Evolutionary conservation across 2,797 vertebrate species (phyloP).

Genomic region (Leuciscus waleckii): DNA sequence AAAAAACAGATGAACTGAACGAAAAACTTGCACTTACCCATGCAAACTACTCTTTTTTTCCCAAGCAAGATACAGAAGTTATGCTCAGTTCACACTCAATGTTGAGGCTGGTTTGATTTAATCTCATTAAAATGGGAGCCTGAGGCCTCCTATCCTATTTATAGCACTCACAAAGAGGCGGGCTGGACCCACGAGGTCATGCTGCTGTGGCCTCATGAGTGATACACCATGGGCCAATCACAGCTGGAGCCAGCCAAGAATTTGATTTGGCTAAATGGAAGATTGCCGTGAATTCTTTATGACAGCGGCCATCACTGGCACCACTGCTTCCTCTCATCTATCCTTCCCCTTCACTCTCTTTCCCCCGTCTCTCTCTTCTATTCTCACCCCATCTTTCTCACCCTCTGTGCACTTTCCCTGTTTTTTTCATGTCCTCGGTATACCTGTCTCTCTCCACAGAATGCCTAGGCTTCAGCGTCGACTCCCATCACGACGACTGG

Average conservation of each 20-base stretch:
- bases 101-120: constrained; percentile 77
- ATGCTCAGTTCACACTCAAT: constrained; percentile 75
- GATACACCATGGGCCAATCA: constrained; percentile 66
- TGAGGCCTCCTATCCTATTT: constrained; percentile 74
- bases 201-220: constrained; percentile 55
- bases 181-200: constrained; percentile 57
- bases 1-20: not conserved
- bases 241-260: constrained; percentile 61
- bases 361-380: constrained; percentile 29
- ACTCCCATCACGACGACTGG: constrained; percentile 46
- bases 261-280: constrained; percentile 69
- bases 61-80: constrained; percentile 64
- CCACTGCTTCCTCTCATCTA: constrained; percentile 34
- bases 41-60: constrained; percentile 40
- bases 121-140: constrained; percentile 79
- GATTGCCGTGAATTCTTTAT: constrained; percentile 65
- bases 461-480: constrained; percentile 34
- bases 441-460: constrained; percentile 44
- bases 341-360: constrained; percentile 52
- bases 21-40: not conserved
- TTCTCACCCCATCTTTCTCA: constrained; percentile 60
- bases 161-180: constrained; percentile 71
- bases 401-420: constrained; percentile 18
- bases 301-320: constrained; percentile 56
- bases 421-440: constrained; percentile 31